These are phyloP conservation scores for Phrynocephalus versicolor DNA, from an alignment of 2,113 vertebrate species.

Conservation along the genomic window DNA sequence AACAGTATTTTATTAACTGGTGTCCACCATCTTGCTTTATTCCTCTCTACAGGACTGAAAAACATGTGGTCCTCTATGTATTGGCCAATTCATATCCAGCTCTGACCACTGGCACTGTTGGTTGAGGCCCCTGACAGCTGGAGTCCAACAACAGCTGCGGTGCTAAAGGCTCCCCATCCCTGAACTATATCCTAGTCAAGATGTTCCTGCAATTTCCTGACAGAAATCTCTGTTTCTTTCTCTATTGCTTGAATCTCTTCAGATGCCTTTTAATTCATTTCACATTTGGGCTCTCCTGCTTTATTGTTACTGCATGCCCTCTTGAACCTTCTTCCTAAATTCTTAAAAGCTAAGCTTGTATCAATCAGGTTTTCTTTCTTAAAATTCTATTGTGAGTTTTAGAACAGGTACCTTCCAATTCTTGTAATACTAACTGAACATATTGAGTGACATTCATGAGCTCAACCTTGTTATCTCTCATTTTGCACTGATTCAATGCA, in stretches of 20 bases:
- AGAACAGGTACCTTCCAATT: not conserved
- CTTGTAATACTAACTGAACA: not conserved
- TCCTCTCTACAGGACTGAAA: not conserved
- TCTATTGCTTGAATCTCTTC: not conserved
- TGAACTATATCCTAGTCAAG: not conserved
- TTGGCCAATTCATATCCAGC: not conserved
- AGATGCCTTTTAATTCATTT: not conserved
- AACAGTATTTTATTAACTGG: not conserved
- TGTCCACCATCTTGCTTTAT: not conserved
- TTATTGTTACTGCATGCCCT: too few relatives aligned
- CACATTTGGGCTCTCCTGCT: not conserved
- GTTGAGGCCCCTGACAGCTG: not conserved
- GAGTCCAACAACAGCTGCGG: not conserved
- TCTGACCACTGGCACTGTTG: not conserved
- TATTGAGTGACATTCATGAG: not conserved
- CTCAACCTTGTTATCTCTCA: not conserved
- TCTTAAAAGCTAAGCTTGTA: not conserved
- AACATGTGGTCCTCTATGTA: not conserved
- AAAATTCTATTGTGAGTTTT: not conserved
- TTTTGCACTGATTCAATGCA: too few relatives aligned
- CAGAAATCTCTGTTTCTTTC: not conserved
- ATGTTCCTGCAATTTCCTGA: not conserved
- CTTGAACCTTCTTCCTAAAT: not conserved
- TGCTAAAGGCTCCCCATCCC: not conserved
- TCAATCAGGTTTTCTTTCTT: not conserved